phyloP scores from a whole-genome alignment of 2,888 invertebrate genomes.

The Euzetes globulus region DNA sequence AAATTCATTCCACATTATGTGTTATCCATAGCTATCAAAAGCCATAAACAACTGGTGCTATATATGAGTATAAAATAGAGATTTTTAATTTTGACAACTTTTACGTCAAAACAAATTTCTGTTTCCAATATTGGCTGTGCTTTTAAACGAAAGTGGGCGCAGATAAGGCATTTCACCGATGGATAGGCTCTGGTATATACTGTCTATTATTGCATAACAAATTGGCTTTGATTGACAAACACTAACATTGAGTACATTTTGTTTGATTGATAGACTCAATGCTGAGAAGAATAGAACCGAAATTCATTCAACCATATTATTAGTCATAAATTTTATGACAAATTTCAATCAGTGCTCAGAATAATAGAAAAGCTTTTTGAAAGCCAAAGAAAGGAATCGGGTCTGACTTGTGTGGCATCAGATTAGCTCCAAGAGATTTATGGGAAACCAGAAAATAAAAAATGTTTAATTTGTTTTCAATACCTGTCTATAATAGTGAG shows the following conservation, averaged over 20 bases:
- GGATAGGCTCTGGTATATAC: no score
- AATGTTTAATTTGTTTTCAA: conserved; percentile 1
- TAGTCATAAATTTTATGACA: conserved; percentile 4
- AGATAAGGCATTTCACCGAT: not conserved
- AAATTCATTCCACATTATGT: no score
- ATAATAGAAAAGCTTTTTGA: not conserved
- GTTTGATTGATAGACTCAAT: not conserved
- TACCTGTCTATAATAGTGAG: not conserved
- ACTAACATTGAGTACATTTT: conserved; percentile 1
- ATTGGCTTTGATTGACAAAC: conserved; percentile 4
- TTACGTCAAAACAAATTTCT: no score
- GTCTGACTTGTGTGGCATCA: not conserved
- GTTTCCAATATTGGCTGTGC: not conserved
- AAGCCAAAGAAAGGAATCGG: not conserved
- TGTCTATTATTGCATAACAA: not conserved
- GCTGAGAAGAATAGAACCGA: not conserved
- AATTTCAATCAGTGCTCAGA: conserved; percentile 1
- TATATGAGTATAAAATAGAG: no score
- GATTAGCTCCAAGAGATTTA: not conserved
- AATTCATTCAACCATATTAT: not conserved
- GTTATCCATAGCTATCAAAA: no score
- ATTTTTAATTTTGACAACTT: no score
- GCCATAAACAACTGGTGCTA: no score
- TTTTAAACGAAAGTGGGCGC: not conserved
- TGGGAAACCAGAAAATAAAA: not conserved